Evolutionary conservation across 2,888 invertebrate genomes (phyloP), one percentile per base, ranked within the genome.

Genomic region (Dichetophora obliterata): DNA sequence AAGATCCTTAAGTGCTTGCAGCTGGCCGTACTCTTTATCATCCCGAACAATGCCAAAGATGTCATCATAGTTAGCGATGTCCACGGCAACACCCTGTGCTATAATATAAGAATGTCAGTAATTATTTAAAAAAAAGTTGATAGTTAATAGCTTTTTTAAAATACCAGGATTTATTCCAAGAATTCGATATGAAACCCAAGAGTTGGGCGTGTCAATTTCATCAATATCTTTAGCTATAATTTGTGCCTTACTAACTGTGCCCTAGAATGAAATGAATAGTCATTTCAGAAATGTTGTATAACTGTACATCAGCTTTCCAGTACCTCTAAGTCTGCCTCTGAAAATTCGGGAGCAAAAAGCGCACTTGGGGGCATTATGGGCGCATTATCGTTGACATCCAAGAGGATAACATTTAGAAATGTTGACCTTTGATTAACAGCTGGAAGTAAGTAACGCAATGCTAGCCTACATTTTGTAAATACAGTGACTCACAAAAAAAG

Each of bases 301-400:
- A 71, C 16, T 37, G 14, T 8, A 22, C 5, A 57, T n/a, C n/a
- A 43, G 50, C 14, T 54, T 78, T n/a, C n/a, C n/a, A n/a, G n/a
- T n/a, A 82, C 81, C 77, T 83, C 78, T 9, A 76, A 37, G 24
- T 82, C 80, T 68, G 84, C 82, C 81, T 88, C 87, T 2, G 82
- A 80, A 24, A 86, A 80, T 65, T 76, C 82, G 0, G 79, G 82
- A 5, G 78, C 77, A 70, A 84, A 85, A 22, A 82, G 77, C 4
- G 76, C 75, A 2, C 75, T 76, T 0, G 82, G 77, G 0, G 91
- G 91, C 82, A 91, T 83, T 80, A 90, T 86, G 0, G 93, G 93
- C 0, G 90, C 90, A 78, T 93, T 91, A 85, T 93, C 92, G 82
- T 93, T 93, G 2, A 92, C 91, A 82, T 93, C 93, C 34, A 89